Conservation (phyloP, 2,113 vertebrate species). For the Rattus rattus region DNA sequence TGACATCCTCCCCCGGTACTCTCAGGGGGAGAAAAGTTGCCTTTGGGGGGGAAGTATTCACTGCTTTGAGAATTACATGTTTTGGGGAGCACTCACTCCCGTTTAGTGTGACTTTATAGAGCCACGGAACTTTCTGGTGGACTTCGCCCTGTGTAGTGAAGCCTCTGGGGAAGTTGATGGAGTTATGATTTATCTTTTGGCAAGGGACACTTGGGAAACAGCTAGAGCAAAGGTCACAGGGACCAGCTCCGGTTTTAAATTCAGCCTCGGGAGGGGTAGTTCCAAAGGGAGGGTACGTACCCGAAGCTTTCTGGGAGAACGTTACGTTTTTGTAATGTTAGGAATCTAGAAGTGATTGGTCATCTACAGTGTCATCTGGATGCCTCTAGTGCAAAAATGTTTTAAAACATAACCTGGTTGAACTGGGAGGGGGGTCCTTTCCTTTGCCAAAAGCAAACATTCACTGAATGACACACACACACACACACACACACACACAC, state of each 20-base stretch:
- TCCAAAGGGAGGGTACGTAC: not conserved
- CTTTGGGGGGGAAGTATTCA: not conserved
- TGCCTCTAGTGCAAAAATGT: not conserved
- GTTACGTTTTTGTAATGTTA: not conserved
- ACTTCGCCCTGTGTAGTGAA: constrained; percentile 50
- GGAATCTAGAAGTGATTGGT: not conserved
- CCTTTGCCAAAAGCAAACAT: not conserved
- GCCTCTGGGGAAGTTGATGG: constrained; percentile 62
- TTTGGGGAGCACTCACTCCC: not conserved
- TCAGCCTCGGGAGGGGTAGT: not conserved
- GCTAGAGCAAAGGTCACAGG: constrained; percentile 59
- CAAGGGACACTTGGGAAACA: constrained; percentile 56
- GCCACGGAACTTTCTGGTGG: not conserved
- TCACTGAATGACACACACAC: not conserved
- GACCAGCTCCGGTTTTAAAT: not conserved
- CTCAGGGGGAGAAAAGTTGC: not conserved
- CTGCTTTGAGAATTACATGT: rapidly evolving
- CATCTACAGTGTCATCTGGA: not conserved
- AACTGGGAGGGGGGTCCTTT: not conserved
- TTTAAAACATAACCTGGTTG: not conserved
- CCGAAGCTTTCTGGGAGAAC: not conserved
- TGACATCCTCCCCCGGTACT: not conserved
- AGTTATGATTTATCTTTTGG: constrained; percentile 59
- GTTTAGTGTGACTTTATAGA: not conserved
- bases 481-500: too few species aligned